Conservation (phyloP, 2,113 vertebrate genomes). For the Cyanoramphus novaezelandiae region DNA sequence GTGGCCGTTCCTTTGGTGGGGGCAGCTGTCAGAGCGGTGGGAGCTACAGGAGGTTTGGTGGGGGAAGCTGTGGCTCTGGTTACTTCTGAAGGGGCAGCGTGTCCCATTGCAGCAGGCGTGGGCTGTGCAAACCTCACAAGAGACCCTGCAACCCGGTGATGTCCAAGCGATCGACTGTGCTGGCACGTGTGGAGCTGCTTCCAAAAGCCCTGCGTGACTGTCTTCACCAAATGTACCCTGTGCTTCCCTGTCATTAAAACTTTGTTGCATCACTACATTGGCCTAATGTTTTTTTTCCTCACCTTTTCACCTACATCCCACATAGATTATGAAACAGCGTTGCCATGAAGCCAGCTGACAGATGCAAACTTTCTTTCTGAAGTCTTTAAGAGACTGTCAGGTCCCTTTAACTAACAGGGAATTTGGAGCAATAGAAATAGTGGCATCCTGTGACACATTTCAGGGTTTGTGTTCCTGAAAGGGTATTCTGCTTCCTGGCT, state of each 20-base stretch:
- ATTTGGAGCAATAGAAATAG: accelerated
- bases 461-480: background rate
- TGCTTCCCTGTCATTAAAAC: no score
- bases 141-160: background rate
- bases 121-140: background rate
- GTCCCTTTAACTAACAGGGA: background rate
- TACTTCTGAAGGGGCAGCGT: background rate
- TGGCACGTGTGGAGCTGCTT: background rate
- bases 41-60: background rate
- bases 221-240: no score
- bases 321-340: accelerated
- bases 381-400: background rate
- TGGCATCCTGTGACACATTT: background rate
- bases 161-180: background rate
- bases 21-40: background rate
- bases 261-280: accelerated
- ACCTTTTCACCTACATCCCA: background rate
- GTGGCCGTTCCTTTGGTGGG: background rate
- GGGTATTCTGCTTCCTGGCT: background rate
- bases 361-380: background rate
- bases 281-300: background rate
- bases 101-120: background rate
- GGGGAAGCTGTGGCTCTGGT: background rate
- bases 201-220: no score
- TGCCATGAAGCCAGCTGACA: background rate